These are phyloP conservation scores for Cryptocephalus moraei DNA, from an alignment of 2,888 invertebrate species.

Conservation along the genomic window DNA sequence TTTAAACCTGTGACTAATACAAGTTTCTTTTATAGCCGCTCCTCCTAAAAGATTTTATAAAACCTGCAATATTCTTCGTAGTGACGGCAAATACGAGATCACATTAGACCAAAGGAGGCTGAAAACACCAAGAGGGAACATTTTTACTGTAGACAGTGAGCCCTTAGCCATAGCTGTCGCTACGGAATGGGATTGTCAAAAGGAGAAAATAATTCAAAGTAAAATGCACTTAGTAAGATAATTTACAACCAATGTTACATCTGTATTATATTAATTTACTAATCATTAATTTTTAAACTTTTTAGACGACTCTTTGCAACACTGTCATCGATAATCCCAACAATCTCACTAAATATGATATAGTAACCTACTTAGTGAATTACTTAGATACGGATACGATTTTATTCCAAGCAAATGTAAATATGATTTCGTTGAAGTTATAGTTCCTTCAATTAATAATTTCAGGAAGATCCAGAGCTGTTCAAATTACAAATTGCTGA, in stretches of 20 bases:
- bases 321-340: conserved; percentile 91
- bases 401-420: conserved; percentile 63
- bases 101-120: conserved; percentile 80
- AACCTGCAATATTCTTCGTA: conserved; percentile 18
- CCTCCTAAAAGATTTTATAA: conserved; percentile 21
- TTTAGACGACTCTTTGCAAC: conserved; percentile 78
- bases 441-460: background rate
- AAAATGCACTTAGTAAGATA: conserved; percentile 78
- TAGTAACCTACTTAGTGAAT: conserved; percentile 68
- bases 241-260: conserved; percentile 1
- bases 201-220: conserved; percentile 61
- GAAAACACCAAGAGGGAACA: conserved; percentile 78
- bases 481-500: conserved; percentile 63
- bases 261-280: conserved; percentile 1
- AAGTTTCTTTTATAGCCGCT: conserved; percentile 5
- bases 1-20: too few relatives aligned
- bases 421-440: conserved; percentile 20
- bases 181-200: conserved; percentile 88
- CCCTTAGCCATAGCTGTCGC: conserved; percentile 87
- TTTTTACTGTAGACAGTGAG: conserved; percentile 71
- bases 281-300: conserved; percentile 14
- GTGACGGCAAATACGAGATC: conserved; percentile 57
- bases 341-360: conserved; percentile 60
- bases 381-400: conserved; percentile 76
- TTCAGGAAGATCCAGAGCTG: conserved; percentile 70